phyloP scores from a whole-genome alignment of 1,140 invertebrate species.

The Drosophila simulans region DNA sequence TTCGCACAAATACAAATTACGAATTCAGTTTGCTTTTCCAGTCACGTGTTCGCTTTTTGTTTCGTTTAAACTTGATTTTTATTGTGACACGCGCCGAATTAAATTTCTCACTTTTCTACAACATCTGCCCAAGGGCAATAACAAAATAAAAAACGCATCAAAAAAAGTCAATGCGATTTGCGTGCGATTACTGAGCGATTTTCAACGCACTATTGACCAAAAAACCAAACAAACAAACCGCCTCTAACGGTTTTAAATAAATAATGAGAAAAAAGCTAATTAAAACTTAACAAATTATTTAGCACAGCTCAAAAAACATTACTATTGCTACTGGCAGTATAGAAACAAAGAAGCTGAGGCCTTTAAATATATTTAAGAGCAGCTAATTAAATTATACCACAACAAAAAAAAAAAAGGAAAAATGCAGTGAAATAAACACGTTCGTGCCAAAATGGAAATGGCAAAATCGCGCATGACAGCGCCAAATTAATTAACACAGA shows the following conservation, averaged over 20 bases:
- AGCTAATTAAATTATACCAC: conserved; percentile 39
- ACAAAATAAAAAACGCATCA: conserved; percentile 3
- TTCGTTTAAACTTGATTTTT: conserved; percentile 52
- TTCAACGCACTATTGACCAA: conserved; percentile 24
- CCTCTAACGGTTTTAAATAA: conserved; percentile 24
- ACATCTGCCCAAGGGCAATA: conserved; percentile 15
- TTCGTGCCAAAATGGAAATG: conserved; percentile 59
- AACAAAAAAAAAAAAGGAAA: conserved; percentile 37
- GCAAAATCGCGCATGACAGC: conserved; percentile 68
- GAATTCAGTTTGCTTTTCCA: conserved; percentile 31
- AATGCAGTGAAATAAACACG: conserved; percentile 28
- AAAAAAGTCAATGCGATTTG: conserved; percentile 30
- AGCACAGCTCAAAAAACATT: conserved; percentile 16
- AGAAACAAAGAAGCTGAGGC: conserved; percentile 21
- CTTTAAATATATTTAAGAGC: conserved; percentile 48
- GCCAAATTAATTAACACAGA: conserved; percentile 80
- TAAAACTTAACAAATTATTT: conserved; percentile 59
- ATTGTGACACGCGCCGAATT: conserved; percentile 46
- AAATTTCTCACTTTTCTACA: conserved; percentile 22
- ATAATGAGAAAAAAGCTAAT: conserved; percentile 41
- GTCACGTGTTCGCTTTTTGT: conserved; percentile 67
- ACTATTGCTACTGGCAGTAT: conserved; percentile 5
- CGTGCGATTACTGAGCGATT: conserved; percentile 44
- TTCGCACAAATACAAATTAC: conserved; percentile 29
- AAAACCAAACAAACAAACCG: not conserved